These are phyloP conservation scores for Hippolais icterina DNA, from an alignment of 2,113 vertebrate genomes.

Conservation along the genomic window DNA sequence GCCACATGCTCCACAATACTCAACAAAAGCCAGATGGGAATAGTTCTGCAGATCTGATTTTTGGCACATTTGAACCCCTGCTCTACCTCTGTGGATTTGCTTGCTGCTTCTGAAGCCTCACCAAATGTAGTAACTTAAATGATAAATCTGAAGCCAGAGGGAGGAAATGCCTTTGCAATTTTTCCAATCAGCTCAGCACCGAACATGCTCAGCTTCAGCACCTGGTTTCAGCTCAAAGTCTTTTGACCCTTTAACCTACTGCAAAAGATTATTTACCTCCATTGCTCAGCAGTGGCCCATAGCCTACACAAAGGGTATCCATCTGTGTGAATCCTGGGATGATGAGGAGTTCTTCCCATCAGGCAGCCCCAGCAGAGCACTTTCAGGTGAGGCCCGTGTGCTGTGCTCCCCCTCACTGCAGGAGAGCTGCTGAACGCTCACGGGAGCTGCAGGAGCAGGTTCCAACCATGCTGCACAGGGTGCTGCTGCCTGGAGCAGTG, in stretches of 20 bases:
- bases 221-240: not conserved
- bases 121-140: not conserved
- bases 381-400: no score
- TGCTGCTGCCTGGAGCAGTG: not conserved
- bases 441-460: not conserved
- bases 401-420: not conserved
- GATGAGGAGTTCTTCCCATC: not conserved
- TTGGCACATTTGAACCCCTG: not conserved
- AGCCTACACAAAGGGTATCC: accelerated
- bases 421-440: not conserved
- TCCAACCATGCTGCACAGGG: not conserved
- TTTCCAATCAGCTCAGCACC: not conserved
- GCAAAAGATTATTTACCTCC: not conserved
- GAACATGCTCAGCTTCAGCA: not conserved
- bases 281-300: accelerated
- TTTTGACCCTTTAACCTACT: not conserved
- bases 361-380: not conserved
- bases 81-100: not conserved
- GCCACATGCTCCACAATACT: not conserved
- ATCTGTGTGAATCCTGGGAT: no score
- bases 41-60: not conserved
- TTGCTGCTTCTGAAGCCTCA: not conserved
- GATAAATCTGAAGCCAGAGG: not conserved
- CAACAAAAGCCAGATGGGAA: not conserved
- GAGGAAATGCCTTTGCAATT: not conserved